Evolutionary conservation across 2,797 vertebrate genomes (phyloP).

Genomic region (Allochrocebus solatus): DNA sequence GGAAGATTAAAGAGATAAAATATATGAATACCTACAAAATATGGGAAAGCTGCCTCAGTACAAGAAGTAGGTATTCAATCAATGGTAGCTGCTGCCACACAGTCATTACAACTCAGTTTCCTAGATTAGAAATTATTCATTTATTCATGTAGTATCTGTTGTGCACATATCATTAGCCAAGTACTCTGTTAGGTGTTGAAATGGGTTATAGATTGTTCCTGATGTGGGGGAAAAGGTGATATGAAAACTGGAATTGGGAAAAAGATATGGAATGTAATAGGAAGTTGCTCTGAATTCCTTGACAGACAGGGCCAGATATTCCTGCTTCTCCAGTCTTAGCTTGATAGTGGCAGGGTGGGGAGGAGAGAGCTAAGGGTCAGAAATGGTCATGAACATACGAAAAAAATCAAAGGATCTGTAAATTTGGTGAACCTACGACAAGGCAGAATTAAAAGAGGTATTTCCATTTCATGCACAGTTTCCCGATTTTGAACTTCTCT

Average conservation of each 20-base stretch:
- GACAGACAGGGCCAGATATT: not conserved
- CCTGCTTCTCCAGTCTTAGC: not conserved
- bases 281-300: not conserved
- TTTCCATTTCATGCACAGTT: not conserved
- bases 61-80: not conserved
- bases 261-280: not conserved
- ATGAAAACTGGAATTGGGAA: not conserved
- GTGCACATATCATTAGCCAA: not conserved
- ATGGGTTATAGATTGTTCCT: not conserved
- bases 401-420: not conserved
- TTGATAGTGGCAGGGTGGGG: not conserved
- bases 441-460: not conserved
- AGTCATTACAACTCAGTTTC: not conserved
- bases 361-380: not conserved
- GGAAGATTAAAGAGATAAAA: not conserved
- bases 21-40: not conserved
- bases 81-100: not conserved
- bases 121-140: not conserved
- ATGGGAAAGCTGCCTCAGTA: not conserved
- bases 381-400: not conserved
- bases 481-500: not conserved
- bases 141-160: not conserved
- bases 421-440: not conserved
- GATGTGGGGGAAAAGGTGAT: not conserved
- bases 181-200: not conserved